Evolutionary conservation across 2,888 invertebrate genomes (phyloP).

Genomic region (Drosophila kokeensis): DNA sequence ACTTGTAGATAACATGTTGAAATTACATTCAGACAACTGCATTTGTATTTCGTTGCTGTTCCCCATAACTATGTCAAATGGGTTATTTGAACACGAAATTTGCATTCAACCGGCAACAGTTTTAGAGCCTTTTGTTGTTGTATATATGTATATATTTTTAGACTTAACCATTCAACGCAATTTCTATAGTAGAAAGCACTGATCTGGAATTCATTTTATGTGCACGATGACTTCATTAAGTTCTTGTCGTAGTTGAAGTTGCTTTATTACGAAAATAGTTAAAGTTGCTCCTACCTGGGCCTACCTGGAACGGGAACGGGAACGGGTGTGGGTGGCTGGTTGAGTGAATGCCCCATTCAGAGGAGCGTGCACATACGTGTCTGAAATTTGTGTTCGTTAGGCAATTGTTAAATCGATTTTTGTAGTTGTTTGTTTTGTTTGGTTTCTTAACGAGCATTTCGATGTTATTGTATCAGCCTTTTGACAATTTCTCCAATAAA

Average conservation of each 20-base stretch:
- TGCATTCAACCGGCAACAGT: neutral
- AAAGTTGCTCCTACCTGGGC: neutral
- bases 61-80: neutral
- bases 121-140: neutral
- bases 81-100: neutral
- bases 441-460: too few relatives aligned
- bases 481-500: neutral
- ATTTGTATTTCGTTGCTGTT: neutral
- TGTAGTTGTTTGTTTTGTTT: neutral
- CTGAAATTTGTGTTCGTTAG: neutral
- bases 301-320: neutral
- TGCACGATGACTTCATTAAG: neutral
- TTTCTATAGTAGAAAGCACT: neutral
- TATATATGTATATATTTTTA: neutral
- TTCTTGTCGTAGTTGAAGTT: neutral
- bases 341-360: neutral
- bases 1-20: neutral
- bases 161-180: neutral
- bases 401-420: conserved; percentile 6
- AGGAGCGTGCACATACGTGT: neutral
- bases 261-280: neutral
- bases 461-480: too few relatives aligned
- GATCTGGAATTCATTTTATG: neutral
- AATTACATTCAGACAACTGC: neutral
- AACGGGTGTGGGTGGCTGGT: neutral